Evolutionary conservation across 2,113 vertebrate genomes (phyloP).

Genomic region (Scortum barcoo): DNA sequence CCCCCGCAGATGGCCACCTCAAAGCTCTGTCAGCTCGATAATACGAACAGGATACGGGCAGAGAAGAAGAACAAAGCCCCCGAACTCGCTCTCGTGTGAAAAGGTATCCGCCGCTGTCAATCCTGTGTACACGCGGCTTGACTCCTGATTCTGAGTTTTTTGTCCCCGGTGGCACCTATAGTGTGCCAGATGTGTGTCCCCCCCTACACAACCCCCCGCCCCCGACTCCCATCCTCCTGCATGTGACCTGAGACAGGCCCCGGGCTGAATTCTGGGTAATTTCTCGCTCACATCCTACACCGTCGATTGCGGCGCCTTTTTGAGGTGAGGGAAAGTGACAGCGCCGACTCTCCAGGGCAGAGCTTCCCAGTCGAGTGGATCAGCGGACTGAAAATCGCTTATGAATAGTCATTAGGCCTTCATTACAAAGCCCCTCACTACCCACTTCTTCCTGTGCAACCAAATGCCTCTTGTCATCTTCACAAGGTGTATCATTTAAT

Average conservation of each 20-base stretch:
- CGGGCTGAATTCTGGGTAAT: slow-evolving; percentile 93
- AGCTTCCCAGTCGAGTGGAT: slow-evolving; percentile 99
- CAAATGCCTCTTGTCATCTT: slow-evolving; percentile 99
- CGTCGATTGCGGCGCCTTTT: slow-evolving; percentile 94
- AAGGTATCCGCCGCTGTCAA: slow-evolving; percentile 82
- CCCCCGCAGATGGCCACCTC: slow-evolving; percentile 61
- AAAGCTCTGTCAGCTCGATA: slow-evolving; percentile 63
- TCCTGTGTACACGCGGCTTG: slow-evolving; percentile 72
- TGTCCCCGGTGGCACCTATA: slow-evolving; percentile 95
- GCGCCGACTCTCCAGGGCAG: slow-evolving; percentile 97
- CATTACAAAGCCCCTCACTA: slow-evolving; percentile 97
- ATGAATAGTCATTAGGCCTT: slow-evolving; percentile 99
- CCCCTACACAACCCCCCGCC: neutral
- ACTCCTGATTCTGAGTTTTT: slow-evolving; percentile 88
- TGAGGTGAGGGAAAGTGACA: slow-evolving; percentile 99
- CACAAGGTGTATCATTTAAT: slow-evolving; percentile 99
- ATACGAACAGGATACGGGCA: slow-evolving; percentile 50
- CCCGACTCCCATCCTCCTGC: slow-evolving; percentile 82
- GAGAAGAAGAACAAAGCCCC: slow-evolving; percentile 59
- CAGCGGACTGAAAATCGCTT: slow-evolving; percentile 98
- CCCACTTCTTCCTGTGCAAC: slow-evolving; percentile 93
- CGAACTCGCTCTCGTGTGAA: slow-evolving; percentile 60
- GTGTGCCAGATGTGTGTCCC: slow-evolving; percentile 93
- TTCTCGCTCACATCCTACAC: slow-evolving; percentile 93
- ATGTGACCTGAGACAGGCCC: slow-evolving; percentile 93